phyloP scores from a whole-genome alignment of 2,797 vertebrate genomes.

The Malacoctenus gilli region DNA sequence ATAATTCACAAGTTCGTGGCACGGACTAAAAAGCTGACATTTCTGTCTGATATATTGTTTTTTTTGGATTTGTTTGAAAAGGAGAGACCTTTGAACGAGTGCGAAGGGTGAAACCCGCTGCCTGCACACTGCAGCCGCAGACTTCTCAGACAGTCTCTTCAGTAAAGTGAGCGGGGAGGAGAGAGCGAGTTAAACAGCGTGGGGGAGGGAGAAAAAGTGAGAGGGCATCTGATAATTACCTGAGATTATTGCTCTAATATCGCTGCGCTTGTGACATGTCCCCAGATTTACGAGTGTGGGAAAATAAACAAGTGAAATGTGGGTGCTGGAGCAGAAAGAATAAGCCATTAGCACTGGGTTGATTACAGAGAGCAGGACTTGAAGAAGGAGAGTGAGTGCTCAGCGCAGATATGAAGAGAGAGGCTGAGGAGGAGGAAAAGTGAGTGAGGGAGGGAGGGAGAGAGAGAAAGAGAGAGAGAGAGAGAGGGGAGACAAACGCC shows the following conservation, averaged over 20 bases:
- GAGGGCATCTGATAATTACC: constrained; percentile 94
- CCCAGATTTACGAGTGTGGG: constrained; percentile 95
- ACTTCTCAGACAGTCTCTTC: constrained; percentile 30
- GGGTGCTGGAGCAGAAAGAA: constrained; percentile 99
- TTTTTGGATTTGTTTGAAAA: neutral
- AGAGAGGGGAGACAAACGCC: constrained; percentile 61
- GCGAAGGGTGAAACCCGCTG: neutral
- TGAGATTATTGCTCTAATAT: constrained; percentile 99
- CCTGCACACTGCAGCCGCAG: constrained; percentile 5
- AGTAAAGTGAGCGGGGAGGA: neutral
- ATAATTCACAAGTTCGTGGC: too few relatives aligned
- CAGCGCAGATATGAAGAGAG: constrained; percentile 63
- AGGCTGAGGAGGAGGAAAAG: constrained; percentile 30
- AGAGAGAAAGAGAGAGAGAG: constrained; percentile 18
- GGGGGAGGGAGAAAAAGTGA: constrained; percentile 70
- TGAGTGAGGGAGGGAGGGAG: constrained; percentile 10
- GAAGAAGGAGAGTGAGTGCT: constrained; percentile 82
- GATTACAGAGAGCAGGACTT: constrained; percentile 91
- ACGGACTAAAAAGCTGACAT: too few relatives aligned
- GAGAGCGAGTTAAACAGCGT: constrained; percentile 26
- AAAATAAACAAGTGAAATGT: constrained; percentile 99
- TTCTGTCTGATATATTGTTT: too few relatives aligned
- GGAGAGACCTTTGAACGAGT: neutral
- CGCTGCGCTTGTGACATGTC: constrained; percentile 92
- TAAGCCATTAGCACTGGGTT: constrained; percentile 98